Conservation (phyloP, 2,797 vertebrate species). For the Danio jaintianensis region DNA sequence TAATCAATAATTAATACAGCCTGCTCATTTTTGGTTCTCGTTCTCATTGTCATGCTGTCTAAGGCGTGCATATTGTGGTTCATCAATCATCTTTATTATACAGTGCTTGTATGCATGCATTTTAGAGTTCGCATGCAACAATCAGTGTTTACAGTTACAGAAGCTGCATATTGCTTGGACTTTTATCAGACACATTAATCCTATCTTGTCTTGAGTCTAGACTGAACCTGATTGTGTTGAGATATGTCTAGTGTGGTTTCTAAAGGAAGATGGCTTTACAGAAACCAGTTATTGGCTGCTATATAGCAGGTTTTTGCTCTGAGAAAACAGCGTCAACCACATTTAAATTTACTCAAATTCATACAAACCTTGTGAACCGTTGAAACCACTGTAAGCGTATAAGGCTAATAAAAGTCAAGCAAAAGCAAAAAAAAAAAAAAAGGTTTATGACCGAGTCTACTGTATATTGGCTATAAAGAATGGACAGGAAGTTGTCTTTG, state of each 20-base stretch:
- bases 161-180: neutral
- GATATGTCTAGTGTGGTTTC: slow-evolving; percentile 7
- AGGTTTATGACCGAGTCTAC: neutral
- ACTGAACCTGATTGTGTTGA: too few species aligned
- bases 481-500: slow-evolving; percentile 17
- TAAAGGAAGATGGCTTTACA: neutral
- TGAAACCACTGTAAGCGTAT: neutral
- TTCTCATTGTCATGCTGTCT: neutral
- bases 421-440: too few species aligned
- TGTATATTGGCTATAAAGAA: neutral
- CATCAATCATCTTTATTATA: neutral
- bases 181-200: neutral
- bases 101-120: neutral
- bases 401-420: neutral
- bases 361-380: neutral
- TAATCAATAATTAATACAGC: slow-evolving; percentile 4
- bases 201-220: neutral
- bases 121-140: neutral
- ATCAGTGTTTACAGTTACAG: neutral
- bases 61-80: neutral
- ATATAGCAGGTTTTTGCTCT: neutral
- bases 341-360: neutral
- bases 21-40: neutral
- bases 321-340: neutral
- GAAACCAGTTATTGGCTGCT: neutral